Evolutionary conservation across 2,113 vertebrate species (phyloP).

Genomic region (Epinephelus lanceolatus): DNA sequence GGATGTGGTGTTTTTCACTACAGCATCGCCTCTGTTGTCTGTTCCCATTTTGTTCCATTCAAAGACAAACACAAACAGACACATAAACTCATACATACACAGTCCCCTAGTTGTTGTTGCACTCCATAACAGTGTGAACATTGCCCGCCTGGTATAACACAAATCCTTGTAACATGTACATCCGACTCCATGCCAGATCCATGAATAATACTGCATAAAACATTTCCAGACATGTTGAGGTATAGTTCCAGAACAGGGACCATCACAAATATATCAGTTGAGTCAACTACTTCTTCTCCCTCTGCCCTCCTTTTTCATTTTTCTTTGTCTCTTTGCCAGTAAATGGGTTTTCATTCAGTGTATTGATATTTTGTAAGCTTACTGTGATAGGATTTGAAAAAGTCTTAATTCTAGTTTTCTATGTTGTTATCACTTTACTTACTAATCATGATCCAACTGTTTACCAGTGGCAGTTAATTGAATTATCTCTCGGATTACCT

Average conservation of each 20-base stretch:
- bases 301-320: neutral
- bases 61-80: conserved; percentile 19
- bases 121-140: conserved; percentile 12
- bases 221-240: conserved; percentile 1
- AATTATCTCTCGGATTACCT: neutral
- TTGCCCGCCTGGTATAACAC: conserved; percentile 12
- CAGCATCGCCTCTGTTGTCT: conserved; percentile 30
- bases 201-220: conserved; percentile 8
- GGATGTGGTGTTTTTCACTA: conserved; percentile 24
- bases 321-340: neutral
- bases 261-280: neutral
- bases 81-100: conserved; percentile 10
- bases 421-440: too few species aligned
- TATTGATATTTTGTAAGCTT: neutral
- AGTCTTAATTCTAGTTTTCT: neutral
- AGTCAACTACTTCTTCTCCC: neutral
- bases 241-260: neutral
- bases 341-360: conserved; percentile 5
- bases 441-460: neutral
- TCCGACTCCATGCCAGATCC: neutral
- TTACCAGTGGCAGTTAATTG: neutral
- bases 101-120: conserved; percentile 4
- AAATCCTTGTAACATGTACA: conserved; percentile 3
- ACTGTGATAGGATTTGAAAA: neutral
- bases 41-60: conserved; percentile 23